These are phyloP conservation scores for Chaetoderma sp. DNA, from an alignment of 2,888 invertebrate species.

Conservation along the genomic window DNA sequence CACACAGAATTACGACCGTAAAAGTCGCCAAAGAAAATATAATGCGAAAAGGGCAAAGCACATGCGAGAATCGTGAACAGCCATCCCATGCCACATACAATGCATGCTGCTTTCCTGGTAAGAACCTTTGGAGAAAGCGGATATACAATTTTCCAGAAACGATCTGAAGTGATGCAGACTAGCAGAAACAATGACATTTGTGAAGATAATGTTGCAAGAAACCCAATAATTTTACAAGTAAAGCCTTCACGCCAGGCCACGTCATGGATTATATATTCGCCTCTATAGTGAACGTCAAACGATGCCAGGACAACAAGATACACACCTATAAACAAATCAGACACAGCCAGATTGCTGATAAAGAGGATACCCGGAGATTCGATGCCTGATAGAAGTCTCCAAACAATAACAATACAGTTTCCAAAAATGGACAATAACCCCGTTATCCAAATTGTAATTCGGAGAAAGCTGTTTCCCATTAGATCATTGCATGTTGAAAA, in stretches of 20 bases:
- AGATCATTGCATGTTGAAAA: slow-evolving; percentile 45
- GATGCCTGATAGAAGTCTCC: slow-evolving; percentile 31
- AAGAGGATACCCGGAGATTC: slow-evolving; percentile 70
- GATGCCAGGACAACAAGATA: slow-evolving; percentile 75
- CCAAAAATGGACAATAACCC: slow-evolving; percentile 74
- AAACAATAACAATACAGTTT: slow-evolving; percentile 71
- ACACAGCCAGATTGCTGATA: slow-evolving; percentile 75
- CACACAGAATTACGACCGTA: slow-evolving; percentile 1
- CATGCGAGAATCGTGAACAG: background rate
- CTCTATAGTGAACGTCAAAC: slow-evolving; percentile 73
- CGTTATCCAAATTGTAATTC: slow-evolving; percentile 76
- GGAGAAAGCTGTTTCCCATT: slow-evolving; percentile 40
- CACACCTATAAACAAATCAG: slow-evolving; percentile 77
- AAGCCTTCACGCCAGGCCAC: slow-evolving; percentile 74
- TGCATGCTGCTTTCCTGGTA: background rate
- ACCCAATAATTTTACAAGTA: slow-evolving; percentile 74
- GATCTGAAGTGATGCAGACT: slow-evolving; percentile 41
- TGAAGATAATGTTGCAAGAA: slow-evolving; percentile 58
- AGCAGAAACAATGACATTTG: slow-evolving; percentile 45
- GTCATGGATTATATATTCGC: slow-evolving; percentile 74
- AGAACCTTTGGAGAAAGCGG: slow-evolving; percentile 21
- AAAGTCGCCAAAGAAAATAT: background rate
- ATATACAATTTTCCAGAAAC: slow-evolving; percentile 43
- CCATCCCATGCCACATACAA: background rate
- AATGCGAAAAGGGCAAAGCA: background rate